Conservation (phyloP, 1,140 invertebrate genomes). For the Macrobrachium rosenbergii region DNA sequence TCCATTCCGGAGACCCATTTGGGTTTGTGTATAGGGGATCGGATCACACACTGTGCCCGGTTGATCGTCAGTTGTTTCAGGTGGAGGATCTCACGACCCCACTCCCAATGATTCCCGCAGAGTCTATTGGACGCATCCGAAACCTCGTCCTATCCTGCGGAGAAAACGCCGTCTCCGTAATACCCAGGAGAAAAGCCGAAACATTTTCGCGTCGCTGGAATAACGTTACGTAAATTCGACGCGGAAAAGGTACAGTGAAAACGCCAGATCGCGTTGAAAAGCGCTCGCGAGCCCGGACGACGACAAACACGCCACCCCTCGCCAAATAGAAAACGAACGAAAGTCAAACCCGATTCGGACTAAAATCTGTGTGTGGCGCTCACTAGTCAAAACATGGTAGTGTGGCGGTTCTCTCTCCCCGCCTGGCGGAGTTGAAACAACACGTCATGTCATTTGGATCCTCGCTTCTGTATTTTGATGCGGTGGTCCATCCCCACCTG, state of each 20-base stretch:
- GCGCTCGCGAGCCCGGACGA: too few relatives aligned
- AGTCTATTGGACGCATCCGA: conserved; percentile 59
- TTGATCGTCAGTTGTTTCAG: conserved; percentile 63
- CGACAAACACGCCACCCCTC: neutral
- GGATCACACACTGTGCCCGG: conserved; percentile 61
- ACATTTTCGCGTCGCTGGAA: too few relatives aligned
- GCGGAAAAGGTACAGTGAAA: too few relatives aligned
- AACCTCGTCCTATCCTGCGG: neutral
- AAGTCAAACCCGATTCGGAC: conserved; percentile 58
- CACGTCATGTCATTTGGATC: conserved; percentile 59
- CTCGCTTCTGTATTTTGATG: conserved; percentile 61
- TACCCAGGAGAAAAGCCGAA: neutral
- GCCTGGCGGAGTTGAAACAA: conserved; percentile 54
- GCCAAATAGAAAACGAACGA: conserved; percentile 36
- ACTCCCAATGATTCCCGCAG: conserved; percentile 61
- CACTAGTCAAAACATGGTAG: conserved; percentile 61
- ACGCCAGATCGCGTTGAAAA: too few relatives aligned
- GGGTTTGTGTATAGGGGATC: conserved; percentile 61
- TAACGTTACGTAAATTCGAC: too few relatives aligned
- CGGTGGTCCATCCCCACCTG: conserved; percentile 22
- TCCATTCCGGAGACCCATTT: conserved; percentile 58
- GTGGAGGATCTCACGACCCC: conserved; percentile 61
- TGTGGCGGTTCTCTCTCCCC: conserved; percentile 47
- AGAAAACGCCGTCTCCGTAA: neutral
- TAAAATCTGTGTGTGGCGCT: conserved; percentile 56